phyloP scores from a whole-genome alignment of 2,888 invertebrate genomes.

The Caenorhabditis doughertyi region DNA sequence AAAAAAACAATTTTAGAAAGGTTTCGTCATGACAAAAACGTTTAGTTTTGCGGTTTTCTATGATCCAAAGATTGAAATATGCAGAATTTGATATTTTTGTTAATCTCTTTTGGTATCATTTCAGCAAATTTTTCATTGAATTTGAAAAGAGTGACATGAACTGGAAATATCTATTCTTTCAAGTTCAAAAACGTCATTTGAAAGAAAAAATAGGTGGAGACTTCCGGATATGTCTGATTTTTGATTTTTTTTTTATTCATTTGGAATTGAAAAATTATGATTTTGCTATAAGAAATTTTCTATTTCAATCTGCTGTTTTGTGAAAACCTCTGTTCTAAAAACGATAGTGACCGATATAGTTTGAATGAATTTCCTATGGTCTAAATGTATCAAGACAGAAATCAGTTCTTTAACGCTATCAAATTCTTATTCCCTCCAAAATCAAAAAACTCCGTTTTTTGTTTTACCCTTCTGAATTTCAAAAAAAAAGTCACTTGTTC shows the following conservation, averaged over 20 bases:
- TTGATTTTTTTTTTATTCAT: not conserved
- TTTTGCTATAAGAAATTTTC: no score
- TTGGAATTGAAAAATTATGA: no score
- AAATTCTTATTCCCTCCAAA: no score
- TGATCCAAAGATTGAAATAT: constrained; percentile 8
- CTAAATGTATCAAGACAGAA: no score
- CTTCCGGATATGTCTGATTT: not conserved
- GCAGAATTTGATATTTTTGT: constrained; percentile 1
- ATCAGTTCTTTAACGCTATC: no score
- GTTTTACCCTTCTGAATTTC: not conserved
- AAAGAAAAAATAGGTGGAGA: no score
- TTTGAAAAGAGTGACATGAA: not conserved
- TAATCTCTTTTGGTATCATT: not conserved
- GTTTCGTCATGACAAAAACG: not conserved
- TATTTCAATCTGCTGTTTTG: no score
- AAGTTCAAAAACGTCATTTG: not conserved
- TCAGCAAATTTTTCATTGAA: not conserved
- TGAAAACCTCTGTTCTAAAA: no score
- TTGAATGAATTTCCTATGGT: no score
- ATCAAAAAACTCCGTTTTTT: no score
- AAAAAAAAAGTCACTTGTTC: not conserved
- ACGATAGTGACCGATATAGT: no score
- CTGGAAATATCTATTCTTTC: not conserved
- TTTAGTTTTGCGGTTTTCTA: not conserved
- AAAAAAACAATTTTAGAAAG: not conserved